Conservation (phyloP, 2,888 invertebrate species). For the Temnothorax rugatulus region DNA sequence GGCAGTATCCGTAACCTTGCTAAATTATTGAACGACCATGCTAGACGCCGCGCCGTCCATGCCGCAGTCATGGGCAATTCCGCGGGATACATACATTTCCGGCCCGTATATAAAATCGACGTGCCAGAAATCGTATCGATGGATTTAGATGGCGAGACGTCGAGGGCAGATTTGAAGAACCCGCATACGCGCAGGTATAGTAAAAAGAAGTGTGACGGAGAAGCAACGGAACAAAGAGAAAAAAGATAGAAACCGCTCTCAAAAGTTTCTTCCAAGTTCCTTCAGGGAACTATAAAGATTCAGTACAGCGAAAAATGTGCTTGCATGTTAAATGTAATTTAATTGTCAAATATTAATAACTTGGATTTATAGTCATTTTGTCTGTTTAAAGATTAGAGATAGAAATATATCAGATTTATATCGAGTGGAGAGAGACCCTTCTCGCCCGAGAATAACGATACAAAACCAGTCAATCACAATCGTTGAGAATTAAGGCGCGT, state of each 20-base stretch:
- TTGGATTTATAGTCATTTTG: background rate
- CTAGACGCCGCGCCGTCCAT: constrained; percentile 25
- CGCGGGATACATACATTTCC: constrained; percentile 55
- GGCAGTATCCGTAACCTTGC: constrained; percentile 66
- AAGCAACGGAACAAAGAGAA: background rate
- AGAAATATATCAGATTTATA: background rate
- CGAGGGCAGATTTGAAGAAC: constrained; percentile 41
- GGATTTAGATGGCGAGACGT: constrained; percentile 41
- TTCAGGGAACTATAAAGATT: background rate
- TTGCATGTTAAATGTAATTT: background rate
- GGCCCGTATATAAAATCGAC: constrained; percentile 53
- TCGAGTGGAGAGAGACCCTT: background rate
- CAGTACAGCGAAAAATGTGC: no score
- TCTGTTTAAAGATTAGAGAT: background rate
- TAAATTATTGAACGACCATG: constrained; percentile 69
- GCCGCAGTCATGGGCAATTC: constrained; percentile 25
- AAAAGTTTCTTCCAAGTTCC: background rate
- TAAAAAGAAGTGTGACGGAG: background rate
- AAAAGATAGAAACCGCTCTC: background rate
- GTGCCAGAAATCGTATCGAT: constrained; percentile 62
- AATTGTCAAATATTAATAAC: background rate
- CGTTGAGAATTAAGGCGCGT: constrained; percentile 15
- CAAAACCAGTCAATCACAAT: background rate
- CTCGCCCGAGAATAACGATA: background rate
- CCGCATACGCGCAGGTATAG: constrained; percentile 9